Percentiles rank a stretch among this genome's conserved stretches.
phyloP scores from a whole-genome alignment of 2,113 vertebrate genomes.

The Uropsilus gracilis region DNA sequence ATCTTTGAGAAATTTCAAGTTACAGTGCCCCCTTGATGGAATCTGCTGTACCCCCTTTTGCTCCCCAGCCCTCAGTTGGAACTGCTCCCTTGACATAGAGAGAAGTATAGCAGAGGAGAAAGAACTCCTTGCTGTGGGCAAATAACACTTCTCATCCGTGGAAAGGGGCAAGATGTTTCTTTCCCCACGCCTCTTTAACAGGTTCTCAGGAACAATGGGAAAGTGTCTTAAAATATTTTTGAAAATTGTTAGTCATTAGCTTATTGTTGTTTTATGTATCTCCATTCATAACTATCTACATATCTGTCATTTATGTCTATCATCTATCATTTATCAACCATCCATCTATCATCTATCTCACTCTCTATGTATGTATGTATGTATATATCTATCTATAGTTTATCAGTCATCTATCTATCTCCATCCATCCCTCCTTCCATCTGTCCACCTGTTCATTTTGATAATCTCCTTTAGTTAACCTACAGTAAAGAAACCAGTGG shows the following conservation, averaged over 20 bases:
- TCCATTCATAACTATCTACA: not conserved
- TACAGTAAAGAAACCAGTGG: not conserved
- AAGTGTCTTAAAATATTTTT: not conserved
- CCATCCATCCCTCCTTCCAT: too few relatives aligned
- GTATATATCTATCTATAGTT: too few relatives aligned
- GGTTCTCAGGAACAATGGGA: not conserved
- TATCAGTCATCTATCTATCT: too few relatives aligned
- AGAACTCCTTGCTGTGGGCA: not conserved
- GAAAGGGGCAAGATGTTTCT: not conserved
- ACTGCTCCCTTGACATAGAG: not conserved
- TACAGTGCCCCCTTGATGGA: not conserved
- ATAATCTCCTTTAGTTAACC: not conserved
- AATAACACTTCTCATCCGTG: not conserved
- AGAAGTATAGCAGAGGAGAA: not conserved
- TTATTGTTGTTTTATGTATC: not conserved
- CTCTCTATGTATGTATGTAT: too few relatives aligned
- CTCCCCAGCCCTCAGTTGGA: not conserved
- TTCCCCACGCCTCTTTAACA: not conserved
- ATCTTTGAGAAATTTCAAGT: not conserved
- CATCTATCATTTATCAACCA: not conserved
- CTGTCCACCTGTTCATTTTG: not conserved
- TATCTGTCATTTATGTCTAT: not conserved
- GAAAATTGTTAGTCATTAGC: not conserved
- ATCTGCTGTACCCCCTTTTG: not conserved
- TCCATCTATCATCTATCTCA: not conserved